Evolutionary conservation across 2,888 invertebrate species (phyloP).

Genomic region (Metalampra italica): DNA sequence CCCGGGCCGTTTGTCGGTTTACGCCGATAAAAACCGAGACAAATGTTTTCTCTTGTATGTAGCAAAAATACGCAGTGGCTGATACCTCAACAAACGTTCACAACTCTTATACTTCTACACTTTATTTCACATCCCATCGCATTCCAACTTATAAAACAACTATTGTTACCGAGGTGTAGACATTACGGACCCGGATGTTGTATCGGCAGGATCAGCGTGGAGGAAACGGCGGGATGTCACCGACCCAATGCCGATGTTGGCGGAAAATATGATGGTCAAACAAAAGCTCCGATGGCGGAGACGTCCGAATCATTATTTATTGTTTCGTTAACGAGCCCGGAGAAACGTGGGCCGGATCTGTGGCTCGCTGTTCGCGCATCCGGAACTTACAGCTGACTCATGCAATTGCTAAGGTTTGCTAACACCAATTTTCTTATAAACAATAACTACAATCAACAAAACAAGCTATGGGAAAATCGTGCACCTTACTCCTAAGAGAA

Average conservation of each 20-base stretch:
- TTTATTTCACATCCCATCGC: background rate
- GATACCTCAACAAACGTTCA: too few relatives aligned
- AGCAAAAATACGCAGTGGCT: too few relatives aligned
- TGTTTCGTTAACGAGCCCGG: conserved; percentile 70
- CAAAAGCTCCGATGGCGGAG: conserved; percentile 55
- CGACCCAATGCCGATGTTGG: conserved; percentile 34
- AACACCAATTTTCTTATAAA: background rate
- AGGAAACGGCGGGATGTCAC: conserved; percentile 40
- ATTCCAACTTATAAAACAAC: background rate
- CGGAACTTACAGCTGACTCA: conserved; percentile 30
- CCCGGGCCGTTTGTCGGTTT: too few relatives aligned
- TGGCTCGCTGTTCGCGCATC: conserved; percentile 9
- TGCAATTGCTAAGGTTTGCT: conserved; percentile 5
- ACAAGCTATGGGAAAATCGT: too few relatives aligned
- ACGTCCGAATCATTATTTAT: conserved; percentile 71
- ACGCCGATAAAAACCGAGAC: too few relatives aligned
- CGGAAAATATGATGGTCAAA: conserved; percentile 57
- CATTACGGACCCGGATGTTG: conserved; percentile 29
- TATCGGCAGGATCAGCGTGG: conserved; percentile 35
- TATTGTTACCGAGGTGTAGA: background rate
- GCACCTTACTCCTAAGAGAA: too few relatives aligned
- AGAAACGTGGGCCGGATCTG: conserved; percentile 46
- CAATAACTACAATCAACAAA: background rate
- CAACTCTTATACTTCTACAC: too few relatives aligned
- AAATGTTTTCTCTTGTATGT: too few relatives aligned